Base-by-base conservation (phyloP, 2,888 invertebrate species). In the Limenitis camilla region DNA sequence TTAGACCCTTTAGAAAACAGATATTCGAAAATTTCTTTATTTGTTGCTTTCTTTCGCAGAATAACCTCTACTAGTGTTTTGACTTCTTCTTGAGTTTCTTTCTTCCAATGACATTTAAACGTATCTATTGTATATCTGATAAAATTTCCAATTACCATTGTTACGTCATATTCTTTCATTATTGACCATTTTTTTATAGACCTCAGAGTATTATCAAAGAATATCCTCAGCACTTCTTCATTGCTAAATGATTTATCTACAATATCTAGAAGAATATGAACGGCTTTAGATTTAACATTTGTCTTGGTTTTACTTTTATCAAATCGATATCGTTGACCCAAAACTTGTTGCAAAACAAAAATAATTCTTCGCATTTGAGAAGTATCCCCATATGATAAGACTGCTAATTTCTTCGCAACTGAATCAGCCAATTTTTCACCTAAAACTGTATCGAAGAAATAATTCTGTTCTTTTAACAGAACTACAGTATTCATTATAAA, bases 251-350 rank as follows among this genome's bases (percentile, higher is more conserved):
- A 61, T 61, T 65, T 68, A 38, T 78, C 72, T 7, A 78, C 54
- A 3, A 79, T 66, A 52, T 76, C 74, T 6, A 76, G 11, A 5
- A 78, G 51, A 32, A 76, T 65, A 6, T 66, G 58, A 1, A 61
- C 41, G 27, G 74, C 73, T 61, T 67, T 71, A 5, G 35, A 5
- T 43, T 61, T 62, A 43, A 44, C 64, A 1, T 36, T 55, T 42
- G 61, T 62, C 1, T 63, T 35, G 36, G 5, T 62, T 52, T 6
- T 54, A 38, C 1, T 47, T 61, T 41, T 47, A 31, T 32, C 61
- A 47, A 32, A 32, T 53, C 68, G 72, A 47, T 66, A 68, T 53
- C 69, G 66, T 9, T 65, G 53, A 3, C 35, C 61, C 5, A 75
- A 61, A 5, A 64, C 53, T 6, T 60, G 45, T 40, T 64, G 59